Evolutionary conservation across 2,888 invertebrate species (phyloP).

Genomic region (Limnephilus auricula): DNA sequence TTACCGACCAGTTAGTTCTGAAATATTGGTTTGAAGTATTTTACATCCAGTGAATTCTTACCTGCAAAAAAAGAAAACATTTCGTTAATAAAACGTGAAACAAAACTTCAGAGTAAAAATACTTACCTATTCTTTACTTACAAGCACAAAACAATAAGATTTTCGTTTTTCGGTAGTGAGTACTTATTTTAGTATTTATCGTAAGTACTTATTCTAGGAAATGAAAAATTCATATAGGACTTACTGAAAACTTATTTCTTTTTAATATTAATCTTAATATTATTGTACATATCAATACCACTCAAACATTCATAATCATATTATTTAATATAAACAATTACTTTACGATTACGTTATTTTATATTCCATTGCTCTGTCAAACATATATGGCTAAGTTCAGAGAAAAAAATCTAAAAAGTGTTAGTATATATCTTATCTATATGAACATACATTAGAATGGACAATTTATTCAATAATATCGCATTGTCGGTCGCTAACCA

Average conservation of each 20-base stretch:
- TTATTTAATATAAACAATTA: background rate
- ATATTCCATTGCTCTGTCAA: background rate
- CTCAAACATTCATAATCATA: background rate
- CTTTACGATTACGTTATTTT: background rate
- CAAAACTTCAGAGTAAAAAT: background rate
- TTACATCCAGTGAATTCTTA: background rate
- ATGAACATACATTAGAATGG: background rate
- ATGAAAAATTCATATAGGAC: background rate
- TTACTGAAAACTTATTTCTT: background rate
- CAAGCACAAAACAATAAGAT: background rate
- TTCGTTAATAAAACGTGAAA: background rate
- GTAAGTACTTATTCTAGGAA: too few relatives aligned
- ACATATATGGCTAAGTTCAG: background rate
- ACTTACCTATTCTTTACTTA: too few relatives aligned
- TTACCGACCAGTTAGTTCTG: background rate
- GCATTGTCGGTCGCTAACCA: too few relatives aligned
- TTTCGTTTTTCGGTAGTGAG: background rate
- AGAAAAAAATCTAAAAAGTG: background rate
- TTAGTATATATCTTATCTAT: background rate
- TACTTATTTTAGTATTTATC: background rate
- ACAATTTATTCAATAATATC: too few relatives aligned
- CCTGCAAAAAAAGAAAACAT: constrained; percentile 14
- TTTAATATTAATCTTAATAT: background rate
- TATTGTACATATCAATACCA: background rate
- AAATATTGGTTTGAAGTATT: background rate